These are phyloP conservation scores for Phyllotreta striolata DNA, from an alignment of 2,888 invertebrate genomes.

Conservation along the genomic window DNA sequence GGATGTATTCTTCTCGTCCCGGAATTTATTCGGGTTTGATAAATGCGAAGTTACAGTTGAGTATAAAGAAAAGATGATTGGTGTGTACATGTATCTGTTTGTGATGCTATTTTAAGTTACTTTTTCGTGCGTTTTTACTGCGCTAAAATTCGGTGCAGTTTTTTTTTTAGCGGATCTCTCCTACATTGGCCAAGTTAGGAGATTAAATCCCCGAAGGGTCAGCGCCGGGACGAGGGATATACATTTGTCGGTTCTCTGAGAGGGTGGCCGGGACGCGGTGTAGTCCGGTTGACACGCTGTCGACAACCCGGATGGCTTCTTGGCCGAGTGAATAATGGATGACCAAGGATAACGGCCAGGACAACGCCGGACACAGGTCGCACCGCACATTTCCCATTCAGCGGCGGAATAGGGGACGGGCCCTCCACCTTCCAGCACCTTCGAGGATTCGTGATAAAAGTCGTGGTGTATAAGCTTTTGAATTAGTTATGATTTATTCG, in stretches of 20 bases:
- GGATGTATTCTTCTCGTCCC: conserved; percentile 34
- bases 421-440: too few relatives aligned
- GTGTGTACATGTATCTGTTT: too few relatives aligned
- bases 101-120: too few relatives aligned
- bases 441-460: conserved; percentile 38
- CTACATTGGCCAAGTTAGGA: conserved; percentile 46
- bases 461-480: conserved; percentile 8
- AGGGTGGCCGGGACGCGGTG: conserved; percentile 44
- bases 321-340: conserved; percentile 61
- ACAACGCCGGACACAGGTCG: conserved; percentile 59
- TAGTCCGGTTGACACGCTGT: conserved; percentile 53
- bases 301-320: conserved; percentile 58
- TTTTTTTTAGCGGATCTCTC: too few relatives aligned
- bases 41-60: conserved; percentile 32
- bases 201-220: conserved; percentile 53
- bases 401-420: too few relatives aligned
- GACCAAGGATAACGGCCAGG: conserved; percentile 54
- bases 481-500: too few relatives aligned
- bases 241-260: conserved; percentile 56
- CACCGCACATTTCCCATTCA: conserved; percentile 51
- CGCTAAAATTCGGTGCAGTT: too few relatives aligned
- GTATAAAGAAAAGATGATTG: conserved; percentile 4
- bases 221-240: conserved; percentile 56
- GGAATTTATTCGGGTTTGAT: conserved; percentile 33
- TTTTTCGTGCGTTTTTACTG: too few relatives aligned